Base-by-base conservation (phyloP, 2,797 vertebrate genomes). In the Poecilia wingei region DNA sequence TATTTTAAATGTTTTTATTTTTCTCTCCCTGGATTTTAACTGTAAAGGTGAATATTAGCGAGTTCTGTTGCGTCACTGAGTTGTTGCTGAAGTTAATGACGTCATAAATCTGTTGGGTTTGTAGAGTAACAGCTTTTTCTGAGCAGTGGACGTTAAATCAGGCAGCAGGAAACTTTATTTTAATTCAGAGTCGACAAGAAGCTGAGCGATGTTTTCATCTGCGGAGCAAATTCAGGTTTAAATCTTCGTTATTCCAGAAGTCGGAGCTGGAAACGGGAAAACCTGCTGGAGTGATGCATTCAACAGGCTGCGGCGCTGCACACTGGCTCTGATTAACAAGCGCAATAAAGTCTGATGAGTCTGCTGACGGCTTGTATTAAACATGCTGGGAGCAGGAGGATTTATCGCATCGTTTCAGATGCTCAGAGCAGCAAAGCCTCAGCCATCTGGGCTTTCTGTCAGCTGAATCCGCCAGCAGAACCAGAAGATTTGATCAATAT, bases 181-280 rank as follows among this genome's bases (percentile, higher is more conserved):
- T 41, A 12, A 39, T 41, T 68, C 20, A 68, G 33, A 66, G 64
- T 68, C 20, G 64, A 41, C 64, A 41, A 12, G 61, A 41, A 78
- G 75, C 43, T 53, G 82, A 90, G 75, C 73, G 80, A 87, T 84
- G 76, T 59, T 86, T 88, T 84, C 82, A 81, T 83, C 75, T 36
- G 49, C 45, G 41, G 61, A 43, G 45, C 43, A 76, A 81, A 81
- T 66, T 36, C 20, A 66, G 61, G 16, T 16, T 61, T 33, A 31
- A 61, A 83, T 69, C 64, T 68, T 72, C 75, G 55, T 47, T 74
- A 53, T 71, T 61, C 66, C 16, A 41, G 81, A 82, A 82, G 28
- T 66, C 1, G 33, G 72, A 0, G 77, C 75, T 2, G 0, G 6
- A 77, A 78, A 79, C 80, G 4, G 78, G 76, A 1, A 81, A 86